Evolutionary conservation across 2,797 vertebrate genomes (phyloP).

Genomic region (Peromyscus melanophrys): DNA sequence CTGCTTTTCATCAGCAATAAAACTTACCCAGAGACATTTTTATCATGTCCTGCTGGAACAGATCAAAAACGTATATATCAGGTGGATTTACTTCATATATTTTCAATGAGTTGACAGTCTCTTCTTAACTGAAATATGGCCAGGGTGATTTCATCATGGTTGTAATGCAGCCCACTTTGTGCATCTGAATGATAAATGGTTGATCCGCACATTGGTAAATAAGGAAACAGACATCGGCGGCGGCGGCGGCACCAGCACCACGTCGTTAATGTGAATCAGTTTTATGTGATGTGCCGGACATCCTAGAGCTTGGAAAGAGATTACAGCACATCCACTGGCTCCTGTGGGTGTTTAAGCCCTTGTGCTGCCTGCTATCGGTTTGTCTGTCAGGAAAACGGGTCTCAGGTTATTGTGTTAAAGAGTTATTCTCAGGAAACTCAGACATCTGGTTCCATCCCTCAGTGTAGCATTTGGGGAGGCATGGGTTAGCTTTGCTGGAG

Average conservation of each 20-base stretch:
- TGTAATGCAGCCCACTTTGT: constrained; percentile 36
- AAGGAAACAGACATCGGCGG: constrained; percentile 19
- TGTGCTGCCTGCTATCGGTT: not conserved
- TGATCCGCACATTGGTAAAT: constrained; percentile 33
- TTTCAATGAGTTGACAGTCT: constrained; percentile 68
- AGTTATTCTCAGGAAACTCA: not conserved
- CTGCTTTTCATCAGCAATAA: constrained; percentile 63
- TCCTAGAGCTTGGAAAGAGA: not conserved
- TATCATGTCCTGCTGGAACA: constrained; percentile 41
- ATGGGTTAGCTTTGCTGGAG: not conserved
- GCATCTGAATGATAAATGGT: constrained; percentile 62
- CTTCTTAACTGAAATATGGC: constrained; percentile 71
- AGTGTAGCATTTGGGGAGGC: not conserved
- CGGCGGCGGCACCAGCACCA: no score
- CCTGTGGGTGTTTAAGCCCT: not conserved
- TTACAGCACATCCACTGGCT: not conserved
- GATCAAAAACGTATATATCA: constrained; percentile 60
- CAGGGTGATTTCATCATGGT: not conserved
- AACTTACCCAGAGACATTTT: constrained; percentile 70
- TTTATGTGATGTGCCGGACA: not conserved
- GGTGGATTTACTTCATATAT: constrained; percentile 76
- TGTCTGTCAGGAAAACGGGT: not conserved
- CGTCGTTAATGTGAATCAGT: not conserved
- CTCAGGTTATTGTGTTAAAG: not conserved
- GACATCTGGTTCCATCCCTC: not conserved